phyloP scores from a whole-genome alignment of 2,113 vertebrate species.

The Prunella himalayana region DNA sequence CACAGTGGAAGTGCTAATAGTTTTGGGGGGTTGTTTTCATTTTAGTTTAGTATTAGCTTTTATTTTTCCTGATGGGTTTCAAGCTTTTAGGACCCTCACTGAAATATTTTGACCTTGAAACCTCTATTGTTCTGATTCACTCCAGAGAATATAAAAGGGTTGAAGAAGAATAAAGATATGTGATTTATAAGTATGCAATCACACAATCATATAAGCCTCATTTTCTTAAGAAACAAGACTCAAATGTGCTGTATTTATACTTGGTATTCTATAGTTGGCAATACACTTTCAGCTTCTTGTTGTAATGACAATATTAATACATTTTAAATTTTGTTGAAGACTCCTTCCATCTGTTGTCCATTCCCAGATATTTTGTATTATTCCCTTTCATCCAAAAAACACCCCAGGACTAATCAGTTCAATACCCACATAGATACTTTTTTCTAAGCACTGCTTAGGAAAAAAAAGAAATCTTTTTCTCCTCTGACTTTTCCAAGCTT shows the following conservation, averaged over 20 bases:
- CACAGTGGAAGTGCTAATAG: background rate
- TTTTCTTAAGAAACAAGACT: background rate
- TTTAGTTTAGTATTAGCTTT: background rate
- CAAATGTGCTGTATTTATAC: background rate
- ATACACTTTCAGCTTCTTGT: background rate
- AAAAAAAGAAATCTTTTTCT: background rate
- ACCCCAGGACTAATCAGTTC: background rate
- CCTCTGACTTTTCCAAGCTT: background rate
- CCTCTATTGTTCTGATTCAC: background rate
- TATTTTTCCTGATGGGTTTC: background rate
- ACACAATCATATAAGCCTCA: background rate
- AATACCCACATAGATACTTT: background rate
- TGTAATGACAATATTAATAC: background rate
- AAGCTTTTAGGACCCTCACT: background rate
- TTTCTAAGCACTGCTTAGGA: background rate
- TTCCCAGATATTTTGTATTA: background rate
- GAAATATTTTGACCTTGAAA: background rate
- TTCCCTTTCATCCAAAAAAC: background rate
- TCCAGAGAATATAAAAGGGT: background rate
- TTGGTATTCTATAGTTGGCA: background rate
- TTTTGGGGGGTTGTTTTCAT: background rate
- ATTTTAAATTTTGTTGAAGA: background rate
- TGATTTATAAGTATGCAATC: background rate
- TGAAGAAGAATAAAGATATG: background rate
- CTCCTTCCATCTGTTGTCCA: background rate